These are phyloP conservation scores for Manis javanica DNA, from an alignment of 2,797 vertebrate genomes.

Conservation along the genomic window DNA sequence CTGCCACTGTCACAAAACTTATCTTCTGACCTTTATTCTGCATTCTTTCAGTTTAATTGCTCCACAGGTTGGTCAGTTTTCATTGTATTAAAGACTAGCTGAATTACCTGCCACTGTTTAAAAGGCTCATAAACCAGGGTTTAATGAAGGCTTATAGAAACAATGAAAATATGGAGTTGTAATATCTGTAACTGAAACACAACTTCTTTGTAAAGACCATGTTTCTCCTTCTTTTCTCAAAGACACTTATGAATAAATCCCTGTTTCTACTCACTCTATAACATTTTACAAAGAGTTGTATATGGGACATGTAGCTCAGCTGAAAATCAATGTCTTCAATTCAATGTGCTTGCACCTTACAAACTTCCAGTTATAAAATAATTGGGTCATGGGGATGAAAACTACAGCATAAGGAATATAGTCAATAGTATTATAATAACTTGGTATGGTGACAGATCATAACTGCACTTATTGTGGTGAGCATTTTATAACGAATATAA, in stretches of 20 bases:
- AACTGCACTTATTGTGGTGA: too few species aligned
- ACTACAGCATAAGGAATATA: too few species aligned
- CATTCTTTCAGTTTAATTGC: constrained; percentile 50
- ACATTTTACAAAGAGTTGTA: neutral
- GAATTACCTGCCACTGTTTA: constrained; percentile 4
- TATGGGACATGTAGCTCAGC: neutral
- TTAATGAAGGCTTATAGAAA: constrained; percentile 18
- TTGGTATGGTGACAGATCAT: too few species aligned
- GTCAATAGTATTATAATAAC: too few species aligned
- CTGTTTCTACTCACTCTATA: constrained; percentile 18
- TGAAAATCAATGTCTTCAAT: constrained; percentile 29
- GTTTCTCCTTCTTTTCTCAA: neutral
- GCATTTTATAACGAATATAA: too few species aligned
- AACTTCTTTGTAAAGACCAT: neutral
- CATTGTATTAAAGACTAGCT: constrained; percentile 22
- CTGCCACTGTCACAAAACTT: neutral
- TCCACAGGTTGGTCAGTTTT: constrained; percentile 19
- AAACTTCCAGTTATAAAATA: too few species aligned
- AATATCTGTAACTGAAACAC: neutral
- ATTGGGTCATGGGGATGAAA: too few species aligned
- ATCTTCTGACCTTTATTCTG: constrained; percentile 23
- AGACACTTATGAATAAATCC: neutral
- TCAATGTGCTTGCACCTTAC: constrained; percentile 10
- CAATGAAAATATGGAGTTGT: neutral
- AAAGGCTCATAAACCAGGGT: neutral